Evolutionary conservation across 2,888 invertebrate genomes (phyloP).

Genomic region (Amphimallon solstitiale): DNA sequence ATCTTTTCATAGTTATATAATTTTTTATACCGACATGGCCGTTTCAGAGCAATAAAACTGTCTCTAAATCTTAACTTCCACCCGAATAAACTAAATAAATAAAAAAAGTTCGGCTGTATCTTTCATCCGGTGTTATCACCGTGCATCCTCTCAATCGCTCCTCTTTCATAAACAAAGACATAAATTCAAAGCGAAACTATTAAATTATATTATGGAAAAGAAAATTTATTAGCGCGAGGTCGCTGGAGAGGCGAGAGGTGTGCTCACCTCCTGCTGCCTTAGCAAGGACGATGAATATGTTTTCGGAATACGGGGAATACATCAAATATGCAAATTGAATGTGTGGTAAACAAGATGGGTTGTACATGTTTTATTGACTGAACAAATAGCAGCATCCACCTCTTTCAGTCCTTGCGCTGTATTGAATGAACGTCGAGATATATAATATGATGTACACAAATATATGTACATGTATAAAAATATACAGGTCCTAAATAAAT

Average conservation of each 20-base stretch:
- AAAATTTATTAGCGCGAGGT: slow-evolving; percentile 33
- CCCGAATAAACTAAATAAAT: too few relatives aligned
- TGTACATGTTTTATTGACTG: slow-evolving; percentile 38
- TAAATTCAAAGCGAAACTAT: slow-evolving; percentile 21
- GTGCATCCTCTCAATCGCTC: neutral
- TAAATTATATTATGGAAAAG: slow-evolving; percentile 34
- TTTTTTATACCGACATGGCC: too few relatives aligned
- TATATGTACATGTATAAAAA: too few relatives aligned
- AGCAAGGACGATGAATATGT: slow-evolving; percentile 1
- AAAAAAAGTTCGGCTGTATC: too few relatives aligned
- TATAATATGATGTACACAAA: too few relatives aligned
- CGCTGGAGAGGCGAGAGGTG: neutral
- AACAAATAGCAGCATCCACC: slow-evolving; percentile 28
- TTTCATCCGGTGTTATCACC: too few relatives aligned
- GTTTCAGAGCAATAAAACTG: too few relatives aligned
- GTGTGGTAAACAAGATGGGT: slow-evolving; percentile 39
- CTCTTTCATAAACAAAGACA: slow-evolving; percentile 27
- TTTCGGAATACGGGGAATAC: slow-evolving; percentile 29
- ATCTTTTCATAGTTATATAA: too few relatives aligned
- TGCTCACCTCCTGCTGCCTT: neutral
- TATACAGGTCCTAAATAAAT: too few relatives aligned
- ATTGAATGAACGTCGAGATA: too few relatives aligned
- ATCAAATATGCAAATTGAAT: slow-evolving; percentile 40
- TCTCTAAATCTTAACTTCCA: too few relatives aligned
- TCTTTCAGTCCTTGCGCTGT: neutral